These are phyloP conservation scores for Sitta carolinensis DNA, from an alignment of 2,797 vertebrate genomes.

Conservation along the genomic window DNA sequence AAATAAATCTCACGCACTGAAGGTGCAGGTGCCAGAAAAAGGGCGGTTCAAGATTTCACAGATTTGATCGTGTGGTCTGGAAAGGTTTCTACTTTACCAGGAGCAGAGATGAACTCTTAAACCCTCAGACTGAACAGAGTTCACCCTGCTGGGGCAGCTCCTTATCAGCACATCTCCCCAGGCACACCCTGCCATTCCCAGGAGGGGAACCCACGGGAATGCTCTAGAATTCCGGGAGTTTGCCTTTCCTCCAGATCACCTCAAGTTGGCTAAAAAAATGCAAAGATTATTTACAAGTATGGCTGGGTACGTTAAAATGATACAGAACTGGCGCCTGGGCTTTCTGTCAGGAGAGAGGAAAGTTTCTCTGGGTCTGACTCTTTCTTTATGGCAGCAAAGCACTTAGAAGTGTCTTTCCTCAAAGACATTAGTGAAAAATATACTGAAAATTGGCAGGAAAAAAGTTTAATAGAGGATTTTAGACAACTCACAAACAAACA, in stretches of 20 bases:
- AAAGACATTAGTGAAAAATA: neutral
- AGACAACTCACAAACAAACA: neutral
- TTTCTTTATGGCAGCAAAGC: neutral
- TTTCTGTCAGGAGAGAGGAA: neutral
- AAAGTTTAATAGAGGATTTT: neutral
- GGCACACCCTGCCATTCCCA: no score
- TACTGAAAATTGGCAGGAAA: neutral
- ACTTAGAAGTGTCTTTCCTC: neutral
- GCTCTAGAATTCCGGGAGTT: neutral
- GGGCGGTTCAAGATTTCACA: accelerated
- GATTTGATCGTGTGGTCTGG: neutral
- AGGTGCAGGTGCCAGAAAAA: neutral
- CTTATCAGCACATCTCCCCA: neutral
- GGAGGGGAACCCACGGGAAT: no score
- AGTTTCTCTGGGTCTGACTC: neutral
- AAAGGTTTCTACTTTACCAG: neutral
- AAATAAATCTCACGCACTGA: accelerated
- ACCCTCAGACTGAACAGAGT: neutral
- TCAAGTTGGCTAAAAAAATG: neutral
- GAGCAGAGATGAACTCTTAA: neutral
- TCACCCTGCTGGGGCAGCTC: neutral
- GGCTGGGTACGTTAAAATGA: neutral
- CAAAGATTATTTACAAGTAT: neutral
- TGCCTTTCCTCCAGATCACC: neutral
- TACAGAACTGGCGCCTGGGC: neutral